Base-by-base conservation (phyloP, 2,113 vertebrate genomes). In the Periophthalmus modestus region DNA sequence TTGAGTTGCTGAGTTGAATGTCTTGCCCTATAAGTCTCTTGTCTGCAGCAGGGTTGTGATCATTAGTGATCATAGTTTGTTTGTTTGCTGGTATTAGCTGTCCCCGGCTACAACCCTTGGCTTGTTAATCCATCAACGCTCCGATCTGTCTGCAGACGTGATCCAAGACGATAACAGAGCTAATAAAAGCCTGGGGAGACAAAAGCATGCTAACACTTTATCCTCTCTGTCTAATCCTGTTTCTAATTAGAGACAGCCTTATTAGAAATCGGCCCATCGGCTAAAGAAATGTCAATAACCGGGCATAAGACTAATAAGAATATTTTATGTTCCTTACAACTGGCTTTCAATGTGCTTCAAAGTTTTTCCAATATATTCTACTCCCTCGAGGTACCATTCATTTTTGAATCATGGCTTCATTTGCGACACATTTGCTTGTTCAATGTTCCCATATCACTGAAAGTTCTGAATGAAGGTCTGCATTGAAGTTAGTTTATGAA, bases 241-340 rank as follows among this genome's bases (percentile, higher is more conserved):
- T 71, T 81, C 79, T 90, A 87, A 90, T 90, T 89, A 89, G 77
- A 85, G 75, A 81, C 78, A 67, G 76, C 61, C 59, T 80, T 78
- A 78, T n/a, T 39, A 65, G 34, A 65, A 43, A 65, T 65, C 62
- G 43, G 18, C 18, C 62, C 34, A 43, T n/a, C 19, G 34, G 62
- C 36, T 39, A n/a, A 65, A 39, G 19, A n/a, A 28, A 50, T 14
- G 46, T 65, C 47, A 79, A 74, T 69, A 74, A 71, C 62, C 15
- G 57, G 21, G 15, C 21, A 58, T 34, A 54, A 10, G 52, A 55
- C 52, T 18, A 7, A n/a, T 48, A 5, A 2, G 19, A 63, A 74
- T 7, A 47, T 52, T 71, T 75, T 62, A 23, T 47, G 55, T 52
- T 46, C 2, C 23, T 74, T 48, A 66, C 1, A 1, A 48, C 7